Conservation (phyloP, 2,888 invertebrate genomes). For the Apamea sordens region DNA sequence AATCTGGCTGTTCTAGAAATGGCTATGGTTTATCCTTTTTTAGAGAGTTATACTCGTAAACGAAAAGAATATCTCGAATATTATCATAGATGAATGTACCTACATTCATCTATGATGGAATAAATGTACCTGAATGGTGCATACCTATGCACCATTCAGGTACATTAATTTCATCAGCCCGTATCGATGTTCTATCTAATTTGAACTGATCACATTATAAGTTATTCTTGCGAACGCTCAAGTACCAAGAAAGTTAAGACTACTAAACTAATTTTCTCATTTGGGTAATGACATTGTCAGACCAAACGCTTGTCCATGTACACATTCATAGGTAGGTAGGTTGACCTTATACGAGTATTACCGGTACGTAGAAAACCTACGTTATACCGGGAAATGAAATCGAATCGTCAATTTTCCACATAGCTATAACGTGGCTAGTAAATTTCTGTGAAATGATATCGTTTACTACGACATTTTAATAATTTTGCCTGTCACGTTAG, state of each 20-base stretch:
- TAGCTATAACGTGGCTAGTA: slow-evolving; percentile 17
- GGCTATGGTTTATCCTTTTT: background rate
- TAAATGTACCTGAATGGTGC: too few relatives aligned
- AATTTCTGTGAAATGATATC: slow-evolving; percentile 40
- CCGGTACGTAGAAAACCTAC: slow-evolving; percentile 30
- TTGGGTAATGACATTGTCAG: background rate
- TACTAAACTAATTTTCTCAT: background rate
- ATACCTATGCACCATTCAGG: background rate
- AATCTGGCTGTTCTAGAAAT: slow-evolving; percentile 15
- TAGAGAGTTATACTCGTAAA: background rate
- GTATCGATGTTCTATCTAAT: background rate
- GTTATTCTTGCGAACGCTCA: background rate
- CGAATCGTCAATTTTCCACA: slow-evolving; percentile 41
- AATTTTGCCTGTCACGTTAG: background rate
- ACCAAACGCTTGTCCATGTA: background rate
- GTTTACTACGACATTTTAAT: slow-evolving; percentile 4
- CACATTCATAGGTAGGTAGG: background rate
- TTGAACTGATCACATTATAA: too few relatives aligned
- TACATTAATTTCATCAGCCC: background rate
- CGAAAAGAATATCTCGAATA: too few relatives aligned
- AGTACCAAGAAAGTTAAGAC: background rate
- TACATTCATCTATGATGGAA: too few relatives aligned
- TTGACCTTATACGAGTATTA: background rate
- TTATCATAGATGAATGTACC: background rate
- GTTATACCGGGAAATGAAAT: slow-evolving; percentile 34